Evolutionary conservation across 2,797 vertebrate species (phyloP).

Genomic region (Perodicticus potto): DNA sequence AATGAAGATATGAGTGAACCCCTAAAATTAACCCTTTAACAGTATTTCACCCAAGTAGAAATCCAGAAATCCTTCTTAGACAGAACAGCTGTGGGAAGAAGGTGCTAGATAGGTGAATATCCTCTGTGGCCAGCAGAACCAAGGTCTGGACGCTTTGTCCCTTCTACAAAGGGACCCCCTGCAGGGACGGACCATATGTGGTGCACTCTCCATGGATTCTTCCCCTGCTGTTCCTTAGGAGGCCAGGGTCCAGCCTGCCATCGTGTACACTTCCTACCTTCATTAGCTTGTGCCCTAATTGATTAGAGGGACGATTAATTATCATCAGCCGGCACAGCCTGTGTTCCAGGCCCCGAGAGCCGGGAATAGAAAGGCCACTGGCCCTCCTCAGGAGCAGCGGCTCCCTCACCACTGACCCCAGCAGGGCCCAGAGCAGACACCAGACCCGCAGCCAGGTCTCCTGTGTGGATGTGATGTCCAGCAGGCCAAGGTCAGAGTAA

Average conservation of each 20-base stretch:
- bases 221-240: conserved; percentile 57
- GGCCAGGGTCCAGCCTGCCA: neutral
- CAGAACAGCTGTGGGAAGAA: neutral
- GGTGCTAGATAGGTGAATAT: too few species aligned
- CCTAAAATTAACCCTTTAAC: neutral
- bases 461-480: neutral
- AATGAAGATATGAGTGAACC: rapidly evolving
- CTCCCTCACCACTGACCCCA: neutral
- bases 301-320: conserved; percentile 59
- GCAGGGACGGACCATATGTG: rapidly evolving
- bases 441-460: neutral
- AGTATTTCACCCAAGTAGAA: rapidly evolving
- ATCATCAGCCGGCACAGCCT: neutral
- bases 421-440: too few species aligned
- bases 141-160: neutral
- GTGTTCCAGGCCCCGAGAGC: neutral
- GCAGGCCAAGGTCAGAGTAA: neutral
- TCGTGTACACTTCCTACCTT: neutral
- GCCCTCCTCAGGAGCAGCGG: neutral
- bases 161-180: neutral
- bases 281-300: neutral
- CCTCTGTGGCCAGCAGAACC: neutral
- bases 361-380: neutral
- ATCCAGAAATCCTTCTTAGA: neutral
- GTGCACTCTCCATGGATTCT: rapidly evolving